These are phyloP conservation scores for Glareola pratincola DNA, from an alignment of 2,113 vertebrate species.

Conservation along the genomic window DNA sequence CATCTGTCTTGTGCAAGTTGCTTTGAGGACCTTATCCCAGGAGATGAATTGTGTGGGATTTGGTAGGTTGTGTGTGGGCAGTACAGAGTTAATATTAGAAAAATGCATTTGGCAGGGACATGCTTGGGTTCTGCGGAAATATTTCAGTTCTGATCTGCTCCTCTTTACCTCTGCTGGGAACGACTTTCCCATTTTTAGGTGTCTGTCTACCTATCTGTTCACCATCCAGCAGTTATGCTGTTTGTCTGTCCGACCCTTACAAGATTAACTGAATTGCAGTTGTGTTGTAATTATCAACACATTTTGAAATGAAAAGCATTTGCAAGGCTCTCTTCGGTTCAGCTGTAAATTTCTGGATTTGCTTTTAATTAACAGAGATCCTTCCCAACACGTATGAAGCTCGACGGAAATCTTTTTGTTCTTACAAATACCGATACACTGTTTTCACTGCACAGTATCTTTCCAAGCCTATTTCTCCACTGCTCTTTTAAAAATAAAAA, in stretches of 20 bases:
- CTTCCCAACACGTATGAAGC: background rate
- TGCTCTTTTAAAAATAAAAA: background rate
- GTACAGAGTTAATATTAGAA: background rate
- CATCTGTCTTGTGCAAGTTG: background rate
- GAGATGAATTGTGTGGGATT: background rate
- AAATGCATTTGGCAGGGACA: background rate
- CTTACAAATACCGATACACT: background rate
- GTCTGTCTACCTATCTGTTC: background rate
- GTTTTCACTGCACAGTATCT: background rate
- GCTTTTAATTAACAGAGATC: constrained; percentile 20
- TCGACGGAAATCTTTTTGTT: background rate
- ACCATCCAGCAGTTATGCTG: background rate
- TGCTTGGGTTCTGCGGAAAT: background rate
- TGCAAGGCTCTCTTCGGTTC: background rate
- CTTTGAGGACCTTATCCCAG: background rate
- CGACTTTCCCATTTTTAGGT: background rate
- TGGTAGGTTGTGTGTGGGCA: background rate
- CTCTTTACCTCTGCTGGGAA: background rate
- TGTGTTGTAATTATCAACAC: background rate
- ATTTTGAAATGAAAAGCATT: constrained; percentile 14
- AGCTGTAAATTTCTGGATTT: constrained; percentile 25
- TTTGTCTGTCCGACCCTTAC: background rate
- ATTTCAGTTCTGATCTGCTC: background rate
- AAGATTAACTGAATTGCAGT: background rate
- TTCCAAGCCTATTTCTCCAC: background rate